Evolutionary conservation across 2,888 invertebrate genomes (phyloP), one percentile per base, ranked within the genome.

Genomic region (Empis stercorea): DNA sequence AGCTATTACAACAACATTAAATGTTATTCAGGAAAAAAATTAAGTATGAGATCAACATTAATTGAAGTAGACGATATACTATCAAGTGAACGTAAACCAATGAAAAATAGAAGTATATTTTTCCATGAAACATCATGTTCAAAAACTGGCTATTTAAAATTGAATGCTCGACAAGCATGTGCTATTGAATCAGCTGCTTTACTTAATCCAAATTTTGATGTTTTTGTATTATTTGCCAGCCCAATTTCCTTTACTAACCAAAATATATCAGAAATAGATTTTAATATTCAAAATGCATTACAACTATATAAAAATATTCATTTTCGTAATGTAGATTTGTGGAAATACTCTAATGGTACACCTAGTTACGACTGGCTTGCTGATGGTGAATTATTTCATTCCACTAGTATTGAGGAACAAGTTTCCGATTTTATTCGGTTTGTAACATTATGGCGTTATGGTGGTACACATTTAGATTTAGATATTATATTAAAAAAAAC

Each of bases 381-480:
- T 30, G 58, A 58, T 42, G 65, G 60, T 1, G 46, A 57, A 3
- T 45, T 68, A 10, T 62, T 64, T 47, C 54, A 50, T 4, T 64
- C 64, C 2, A 59, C 57, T 34, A 65, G 60, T 47, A 52, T 63
- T 20, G 52, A 60, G 9, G 61, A 64, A 2, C 64, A 63, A 48
- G 54, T 61, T 34, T 59, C 63, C 2, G 65, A 66, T 49, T 61
- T 66, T 45, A 54, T 64, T 41, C 62, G 66, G 10, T 65, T 61
- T 48, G 50, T 65, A 27, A 66, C 63, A 0, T 65, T 87, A 4
- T 84, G 80, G 74, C 84, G 81, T 59, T 86, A 75, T 62, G 84
- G 85, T 11, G 87, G 87, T 0, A 78, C 84, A 43, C 87, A 85
- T 60, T 63, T 87, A 45, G 87, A 87, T 57, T 63, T 81, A 46